phyloP scores from a whole-genome alignment of 2,113 vertebrate genomes.

The Sinocyclocheilus grahami region DNA sequence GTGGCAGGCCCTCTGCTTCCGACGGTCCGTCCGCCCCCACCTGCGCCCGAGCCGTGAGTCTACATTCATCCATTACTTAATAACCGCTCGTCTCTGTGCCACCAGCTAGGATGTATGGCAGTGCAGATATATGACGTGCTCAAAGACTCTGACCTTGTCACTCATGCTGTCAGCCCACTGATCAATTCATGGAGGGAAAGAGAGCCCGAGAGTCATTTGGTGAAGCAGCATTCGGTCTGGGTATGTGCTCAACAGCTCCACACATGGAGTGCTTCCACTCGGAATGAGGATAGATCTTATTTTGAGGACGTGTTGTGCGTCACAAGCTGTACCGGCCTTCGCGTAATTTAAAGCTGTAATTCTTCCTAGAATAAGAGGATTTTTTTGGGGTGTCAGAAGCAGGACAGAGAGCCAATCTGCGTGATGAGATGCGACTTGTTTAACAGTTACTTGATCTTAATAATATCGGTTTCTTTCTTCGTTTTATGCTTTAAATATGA shows the following conservation, averaged over 20 bases:
- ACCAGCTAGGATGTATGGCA: conserved; percentile 43
- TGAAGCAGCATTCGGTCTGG: background rate
- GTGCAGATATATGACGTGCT: conserved; percentile 28
- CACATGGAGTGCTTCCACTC: background rate
- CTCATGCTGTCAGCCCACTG: conserved; percentile 34
- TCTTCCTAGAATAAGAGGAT: conserved; percentile 11
- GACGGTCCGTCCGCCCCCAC: background rate
- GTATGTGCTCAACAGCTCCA: conserved; percentile 3
- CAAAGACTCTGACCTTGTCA: conserved; percentile 55
- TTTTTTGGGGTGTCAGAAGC: conserved; percentile 2
- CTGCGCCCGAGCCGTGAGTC: background rate
- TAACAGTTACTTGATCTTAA: conserved; percentile 7
- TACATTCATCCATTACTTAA: conserved; percentile 51
- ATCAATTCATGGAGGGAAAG: conserved; percentile 50
- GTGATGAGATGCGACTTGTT: conserved; percentile 16
- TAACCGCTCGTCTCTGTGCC: conserved; percentile 29
- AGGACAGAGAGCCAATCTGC: conserved; percentile 12
- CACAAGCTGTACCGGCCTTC: conserved; percentile 23
- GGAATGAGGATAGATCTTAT: conserved; percentile 38
- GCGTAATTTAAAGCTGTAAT: conserved; percentile 1
- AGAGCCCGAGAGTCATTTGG: conserved; percentile 24
- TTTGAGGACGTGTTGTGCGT: conserved; percentile 24
- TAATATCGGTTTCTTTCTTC: background rate
- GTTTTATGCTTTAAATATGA: background rate
- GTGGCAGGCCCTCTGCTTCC: conserved; percentile 11